Base-by-base conservation (phyloP, 2,888 invertebrate species). In the Drosophila quinaria region DNA sequence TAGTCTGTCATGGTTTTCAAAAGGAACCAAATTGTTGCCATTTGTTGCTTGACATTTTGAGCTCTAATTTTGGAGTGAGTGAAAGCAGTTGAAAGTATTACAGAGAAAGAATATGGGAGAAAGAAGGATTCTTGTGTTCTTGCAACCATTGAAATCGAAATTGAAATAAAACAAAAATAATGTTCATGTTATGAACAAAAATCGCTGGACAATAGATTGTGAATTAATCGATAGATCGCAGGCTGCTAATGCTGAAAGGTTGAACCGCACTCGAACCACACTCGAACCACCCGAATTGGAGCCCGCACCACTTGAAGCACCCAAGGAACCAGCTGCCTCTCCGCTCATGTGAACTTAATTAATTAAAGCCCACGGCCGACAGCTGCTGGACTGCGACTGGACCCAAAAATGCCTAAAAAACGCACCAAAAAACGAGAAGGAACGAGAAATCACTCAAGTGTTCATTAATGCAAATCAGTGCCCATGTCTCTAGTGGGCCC, bases 381-480 rank as follows among this genome's bases (percentile, higher is more conserved):
- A 89, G 84, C 87, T 89, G 84, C 89, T 81, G 78, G 84, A 84
- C 89, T 84, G 84, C 85, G 87, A 81, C 89, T 81, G 78, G 67
- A 77, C 69, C 70, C 59, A 67, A 75, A 75, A 77, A 51, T 22
- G 59, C 66, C 35, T 22, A 62, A 66, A 64, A 78, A 64, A 33
- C 39, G 25, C 6, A 33, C 19, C n/a, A 19, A 59, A 62, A 58
- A 17, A 52, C 66, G 65, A 75, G 13, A 49, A 65, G 67, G 78
- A 17, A 52, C 68, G 67, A 78, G 83, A 85, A 90, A 80, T 86
- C 88, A 90, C 77, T 86, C 88, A 88, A 86, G 90, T 81, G 81
- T 84, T 85, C 88, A 90, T 90, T 91, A 91, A 91, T 91, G 86
- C 90, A 91, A 91, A 91, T 91, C 91, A 85, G 84, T 87, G 83